Evolutionary conservation across 2,888 invertebrate genomes (phyloP), one percentile per base, ranked within the genome.

Genomic region (Netelia fuscicornis): DNA sequence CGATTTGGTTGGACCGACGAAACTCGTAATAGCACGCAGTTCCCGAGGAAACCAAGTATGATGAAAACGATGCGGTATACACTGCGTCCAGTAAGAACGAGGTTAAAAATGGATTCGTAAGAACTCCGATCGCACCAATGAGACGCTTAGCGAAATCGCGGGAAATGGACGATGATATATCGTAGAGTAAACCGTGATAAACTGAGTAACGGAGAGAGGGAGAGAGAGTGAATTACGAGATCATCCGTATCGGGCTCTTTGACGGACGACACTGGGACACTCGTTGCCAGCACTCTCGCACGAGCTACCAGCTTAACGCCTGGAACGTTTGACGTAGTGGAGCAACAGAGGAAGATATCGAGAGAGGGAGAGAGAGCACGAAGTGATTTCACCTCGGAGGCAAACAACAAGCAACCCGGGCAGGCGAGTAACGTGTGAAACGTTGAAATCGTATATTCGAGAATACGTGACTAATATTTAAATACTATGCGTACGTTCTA

Each of bases 221-320:
- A 48, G 9, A 20, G 20, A 48, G 13, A 48, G n/a, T n/a, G 48
- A 48, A 3, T 13, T 48, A 48, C 48, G 48, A 48, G 58, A 56
- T 82, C 81, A 84, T 84, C 85, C 81, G 85, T 74, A 76, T 87
- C 71, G 76, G 68, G 78, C 81, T 42, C 68, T 84, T 74, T 86
- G 83, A 84, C 86, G 81, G 67, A 81, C 75, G 81, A 74, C 81
- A 87, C 86, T 86, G 86, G 44, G 62, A 77, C 30, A 81, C 74
- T 81, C 85, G 85, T 81, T 76, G 75, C 58, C 10, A 17, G 20
- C 23, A 23, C 17, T 54, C n/a, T 13, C 56, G n/a, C n/a, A 17
- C 17, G 58, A 58, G 58, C 20, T 58, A 5, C 9, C 17, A n/a
- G 74, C 80, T 81, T 44, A 44, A 11, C 80, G 37, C 84, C 84